Conservation (phyloP, 2,113 vertebrate species). For the Scatophagus argus region DNA sequence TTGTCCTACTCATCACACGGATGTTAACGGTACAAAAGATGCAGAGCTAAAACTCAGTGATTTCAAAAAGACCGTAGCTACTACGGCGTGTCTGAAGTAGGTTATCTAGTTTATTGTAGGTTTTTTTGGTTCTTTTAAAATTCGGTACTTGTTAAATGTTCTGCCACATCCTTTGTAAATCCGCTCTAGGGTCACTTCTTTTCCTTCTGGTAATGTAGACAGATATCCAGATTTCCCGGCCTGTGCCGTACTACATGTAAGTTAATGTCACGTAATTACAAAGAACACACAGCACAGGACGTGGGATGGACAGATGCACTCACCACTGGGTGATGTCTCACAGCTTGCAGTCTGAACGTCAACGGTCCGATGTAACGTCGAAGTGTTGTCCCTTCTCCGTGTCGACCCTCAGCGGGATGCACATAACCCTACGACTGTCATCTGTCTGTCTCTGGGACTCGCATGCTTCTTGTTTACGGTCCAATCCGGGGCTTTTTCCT, state of each 20-base stretch:
- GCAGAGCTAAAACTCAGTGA: not conserved
- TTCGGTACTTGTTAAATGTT: not conserved
- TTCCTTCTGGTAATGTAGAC: no score
- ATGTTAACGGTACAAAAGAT: not conserved
- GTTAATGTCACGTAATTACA: not conserved
- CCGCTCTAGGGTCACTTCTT: not conserved
- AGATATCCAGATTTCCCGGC: no score
- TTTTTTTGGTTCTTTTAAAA: no score
- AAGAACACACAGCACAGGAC: not conserved
- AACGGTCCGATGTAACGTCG: constrained; percentile 4
- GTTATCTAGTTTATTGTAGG: not conserved
- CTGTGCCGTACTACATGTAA: not conserved
- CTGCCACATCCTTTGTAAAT: not conserved
- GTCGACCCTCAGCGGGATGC: constrained; percentile 13
- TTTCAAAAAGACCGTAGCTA: not conserved
- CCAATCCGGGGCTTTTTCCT: constrained; percentile 64
- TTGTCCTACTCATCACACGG: not conserved
- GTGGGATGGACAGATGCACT: constrained; percentile 47
- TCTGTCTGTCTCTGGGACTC: constrained; percentile 31
- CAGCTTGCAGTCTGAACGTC: constrained; percentile 1
- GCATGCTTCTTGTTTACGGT: constrained; percentile 73
- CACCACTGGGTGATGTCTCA: constrained; percentile 47
- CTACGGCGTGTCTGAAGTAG: not conserved
- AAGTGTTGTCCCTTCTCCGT: not conserved
- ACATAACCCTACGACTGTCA: constrained; percentile 13